A percentile compares a stretch with the other conserved stretches of the same genome.
Evolutionary conservation across 2,888 invertebrate species (phyloP).

Genomic region (Hesperia comma): DNA sequence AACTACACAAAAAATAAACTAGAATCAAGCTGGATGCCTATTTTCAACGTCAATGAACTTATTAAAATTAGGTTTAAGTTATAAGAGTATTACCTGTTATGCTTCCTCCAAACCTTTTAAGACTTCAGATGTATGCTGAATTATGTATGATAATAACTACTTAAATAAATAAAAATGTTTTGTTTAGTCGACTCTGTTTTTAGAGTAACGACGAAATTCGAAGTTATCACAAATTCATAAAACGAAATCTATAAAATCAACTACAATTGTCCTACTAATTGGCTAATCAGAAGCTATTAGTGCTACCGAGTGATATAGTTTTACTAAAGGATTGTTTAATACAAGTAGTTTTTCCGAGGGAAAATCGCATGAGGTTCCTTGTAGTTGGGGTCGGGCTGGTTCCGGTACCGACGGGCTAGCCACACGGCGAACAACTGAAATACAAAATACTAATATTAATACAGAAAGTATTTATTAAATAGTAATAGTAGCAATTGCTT

Average conservation of each 20-base stretch:
- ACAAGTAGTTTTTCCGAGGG: constrained; percentile 84
- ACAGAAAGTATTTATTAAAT: not conserved
- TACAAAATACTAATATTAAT: constrained; percentile 30
- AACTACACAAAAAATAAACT: not conserved
- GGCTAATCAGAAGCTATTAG: constrained; percentile 15
- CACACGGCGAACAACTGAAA: constrained; percentile 92
- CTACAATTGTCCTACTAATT: constrained; percentile 25
- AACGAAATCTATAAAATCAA: not conserved
- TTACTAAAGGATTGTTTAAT: constrained; percentile 55
- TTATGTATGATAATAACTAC: not conserved
- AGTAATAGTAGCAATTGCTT: constrained; percentile 16
- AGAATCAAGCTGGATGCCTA: not conserved
- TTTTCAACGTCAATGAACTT: not conserved
- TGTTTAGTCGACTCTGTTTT: too few species aligned
- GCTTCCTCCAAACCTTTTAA: not conserved
- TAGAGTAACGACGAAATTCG: not conserved
- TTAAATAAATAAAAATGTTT: not conserved
- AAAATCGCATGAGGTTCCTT: constrained; percentile 90
- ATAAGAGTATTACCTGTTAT: not conserved
- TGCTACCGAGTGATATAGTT: not conserved
- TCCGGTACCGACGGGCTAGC: constrained; percentile 91
- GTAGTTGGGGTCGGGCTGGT: constrained; percentile 90
- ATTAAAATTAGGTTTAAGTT: not conserved
- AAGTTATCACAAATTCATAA: not conserved
- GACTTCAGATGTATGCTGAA: not conserved